Conservation (phyloP, 2,888 invertebrate species). For the Deroplatys truncata region DNA sequence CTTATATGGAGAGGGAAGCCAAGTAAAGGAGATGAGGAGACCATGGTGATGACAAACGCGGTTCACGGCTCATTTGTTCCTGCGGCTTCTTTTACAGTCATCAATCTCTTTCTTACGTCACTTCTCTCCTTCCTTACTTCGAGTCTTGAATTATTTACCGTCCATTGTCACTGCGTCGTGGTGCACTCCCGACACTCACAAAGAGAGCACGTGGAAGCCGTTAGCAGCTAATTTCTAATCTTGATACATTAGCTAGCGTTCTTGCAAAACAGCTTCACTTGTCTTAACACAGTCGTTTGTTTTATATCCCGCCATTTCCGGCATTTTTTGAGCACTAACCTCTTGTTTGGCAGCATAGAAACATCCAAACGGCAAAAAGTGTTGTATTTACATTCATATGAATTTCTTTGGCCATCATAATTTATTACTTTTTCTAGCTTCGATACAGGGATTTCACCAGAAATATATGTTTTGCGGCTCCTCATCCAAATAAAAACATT, state of each 20-base stretch:
- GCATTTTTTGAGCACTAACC: too few species aligned
- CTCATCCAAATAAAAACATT: too few species aligned
- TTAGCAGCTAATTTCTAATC: background rate
- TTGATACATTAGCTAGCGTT: background rate
- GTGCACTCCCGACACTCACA: background rate
- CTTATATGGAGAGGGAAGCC: conserved; percentile 1
- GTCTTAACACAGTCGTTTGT: background rate
- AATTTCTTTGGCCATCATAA: too few species aligned
- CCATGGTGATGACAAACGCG: conserved; percentile 24
- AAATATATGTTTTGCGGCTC: too few species aligned
- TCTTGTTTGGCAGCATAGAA: too few species aligned
- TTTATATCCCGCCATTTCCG: too few species aligned
- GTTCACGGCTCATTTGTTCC: conserved; percentile 25
- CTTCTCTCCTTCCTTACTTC: background rate
- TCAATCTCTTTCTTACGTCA: conserved; percentile 11
- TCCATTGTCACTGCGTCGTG: background rate
- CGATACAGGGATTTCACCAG: too few species aligned
- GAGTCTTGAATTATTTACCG: background rate
- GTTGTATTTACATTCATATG: too few species aligned
- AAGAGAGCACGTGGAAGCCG: background rate
- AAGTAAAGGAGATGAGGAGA: background rate
- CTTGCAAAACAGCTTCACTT: background rate
- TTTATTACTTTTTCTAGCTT: too few species aligned
- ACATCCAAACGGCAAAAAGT: too few species aligned
- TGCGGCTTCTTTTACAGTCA: conserved; percentile 16